Evolutionary conservation across 2,888 invertebrate species (phyloP).

Genomic region (Eristalis pertinax): DNA sequence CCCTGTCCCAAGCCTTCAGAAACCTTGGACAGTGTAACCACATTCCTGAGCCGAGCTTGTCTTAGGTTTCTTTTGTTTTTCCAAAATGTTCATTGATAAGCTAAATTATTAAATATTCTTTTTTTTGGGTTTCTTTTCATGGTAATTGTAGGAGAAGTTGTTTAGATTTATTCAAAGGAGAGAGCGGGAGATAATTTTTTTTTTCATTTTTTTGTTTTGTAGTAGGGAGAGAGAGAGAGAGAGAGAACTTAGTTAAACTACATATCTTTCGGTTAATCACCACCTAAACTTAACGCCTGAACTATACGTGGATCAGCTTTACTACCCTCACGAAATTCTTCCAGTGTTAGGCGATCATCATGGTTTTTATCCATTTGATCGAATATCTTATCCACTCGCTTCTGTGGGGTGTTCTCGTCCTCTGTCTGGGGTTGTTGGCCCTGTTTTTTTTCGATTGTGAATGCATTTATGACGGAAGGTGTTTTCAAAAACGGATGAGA

Average conservation of each 20-base stretch:
- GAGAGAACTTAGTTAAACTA: constrained; percentile 74
- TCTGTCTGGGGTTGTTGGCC: constrained; percentile 94
- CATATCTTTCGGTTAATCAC: constrained; percentile 83
- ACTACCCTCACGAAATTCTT: constrained; percentile 98
- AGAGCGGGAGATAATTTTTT: not conserved
- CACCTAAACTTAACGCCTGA: constrained; percentile 94
- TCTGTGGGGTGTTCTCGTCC: constrained; percentile 96
- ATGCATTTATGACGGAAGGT: constrained; percentile 4
- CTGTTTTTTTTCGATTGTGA: constrained; percentile 81
- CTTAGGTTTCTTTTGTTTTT: too few relatives aligned
- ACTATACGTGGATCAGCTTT: constrained; percentile 99
- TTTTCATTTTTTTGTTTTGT: constrained; percentile 33
- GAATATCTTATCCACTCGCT: constrained; percentile 98
- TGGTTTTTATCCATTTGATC: constrained; percentile 99
- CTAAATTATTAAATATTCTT: not conserved
- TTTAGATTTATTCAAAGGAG: not conserved
- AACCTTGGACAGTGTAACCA: too few relatives aligned
- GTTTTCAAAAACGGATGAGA: not conserved
- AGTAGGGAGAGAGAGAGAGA: not conserved
- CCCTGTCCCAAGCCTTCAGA: too few relatives aligned
- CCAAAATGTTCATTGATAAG: not conserved
- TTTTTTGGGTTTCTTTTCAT: not conserved
- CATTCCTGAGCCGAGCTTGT: too few relatives aligned
- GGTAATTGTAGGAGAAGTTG: constrained; percentile 1
- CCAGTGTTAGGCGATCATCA: constrained; percentile 96